Evolutionary conservation across 2,113 vertebrate genomes (phyloP).

Genomic region (Gavia stellata): DNA sequence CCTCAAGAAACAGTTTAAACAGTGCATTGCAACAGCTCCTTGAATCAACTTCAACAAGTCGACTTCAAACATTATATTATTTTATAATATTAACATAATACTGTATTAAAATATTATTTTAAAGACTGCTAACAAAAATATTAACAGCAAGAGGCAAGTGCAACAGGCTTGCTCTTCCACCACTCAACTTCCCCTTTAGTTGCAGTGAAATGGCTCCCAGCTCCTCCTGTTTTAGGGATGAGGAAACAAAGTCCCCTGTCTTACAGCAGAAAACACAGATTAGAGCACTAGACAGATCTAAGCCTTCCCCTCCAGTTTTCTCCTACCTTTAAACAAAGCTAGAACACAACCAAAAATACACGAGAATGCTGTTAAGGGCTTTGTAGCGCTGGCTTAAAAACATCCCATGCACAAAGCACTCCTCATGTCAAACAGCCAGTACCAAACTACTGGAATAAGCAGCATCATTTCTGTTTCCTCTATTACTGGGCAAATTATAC

Average conservation of each 20-base stretch:
- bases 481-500: neutral
- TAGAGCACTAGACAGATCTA: neutral
- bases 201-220: neutral
- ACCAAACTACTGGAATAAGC: neutral
- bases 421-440: neutral
- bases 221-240: neutral
- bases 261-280: neutral
- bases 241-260: neutral
- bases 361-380: neutral
- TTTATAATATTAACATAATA: neutral
- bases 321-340: neutral
- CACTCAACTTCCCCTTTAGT: neutral
- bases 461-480: neutral
- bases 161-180: neutral
- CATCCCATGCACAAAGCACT: neutral
- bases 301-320: neutral
- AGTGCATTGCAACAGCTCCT: neutral
- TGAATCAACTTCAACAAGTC: neutral
- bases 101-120: neutral
- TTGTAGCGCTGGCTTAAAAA: neutral
- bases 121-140: neutral
- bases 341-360: neutral
- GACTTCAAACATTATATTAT: neutral
- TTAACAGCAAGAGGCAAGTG: neutral
- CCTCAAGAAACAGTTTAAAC: neutral